phyloP scores from a whole-genome alignment of 2,113 vertebrate species.

The Scolopax mira region DNA sequence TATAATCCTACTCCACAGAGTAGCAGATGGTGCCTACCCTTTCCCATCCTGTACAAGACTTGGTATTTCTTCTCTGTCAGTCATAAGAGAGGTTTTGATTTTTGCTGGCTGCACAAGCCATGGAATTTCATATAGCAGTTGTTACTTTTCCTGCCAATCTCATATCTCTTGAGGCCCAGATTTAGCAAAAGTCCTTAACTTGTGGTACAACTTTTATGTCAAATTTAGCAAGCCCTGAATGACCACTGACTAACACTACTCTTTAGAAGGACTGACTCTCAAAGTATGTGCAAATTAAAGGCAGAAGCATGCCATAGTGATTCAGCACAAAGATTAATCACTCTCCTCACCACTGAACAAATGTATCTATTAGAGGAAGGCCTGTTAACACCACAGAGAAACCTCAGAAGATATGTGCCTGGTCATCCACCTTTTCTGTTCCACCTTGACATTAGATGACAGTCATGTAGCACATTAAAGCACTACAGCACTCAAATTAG shows the following conservation, averaged over 20 bases:
- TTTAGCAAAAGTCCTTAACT: background rate
- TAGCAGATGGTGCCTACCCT: constrained; percentile 44
- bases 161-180: background rate
- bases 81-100: background rate
- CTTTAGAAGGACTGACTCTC: background rate
- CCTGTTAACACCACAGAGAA: background rate
- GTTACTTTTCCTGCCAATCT: background rate
- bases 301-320: background rate
- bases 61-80: constrained; percentile 54
- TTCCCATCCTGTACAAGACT: constrained; percentile 37
- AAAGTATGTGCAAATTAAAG: background rate
- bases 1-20: constrained; percentile 23
- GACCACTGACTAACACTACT: background rate
- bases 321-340: background rate
- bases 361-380: background rate
- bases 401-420: background rate
- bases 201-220: background rate
- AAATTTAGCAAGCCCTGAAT: background rate
- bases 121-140: background rate
- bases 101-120: background rate
- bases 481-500: background rate
- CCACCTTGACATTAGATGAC: background rate
- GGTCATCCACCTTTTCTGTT: background rate
- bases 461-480: background rate
- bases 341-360: background rate